Percentiles rank a stretch among this genome's conserved stretches.
Conservation (phyloP, 1,140 invertebrate species). For the Tetragonula clypearis region DNA sequence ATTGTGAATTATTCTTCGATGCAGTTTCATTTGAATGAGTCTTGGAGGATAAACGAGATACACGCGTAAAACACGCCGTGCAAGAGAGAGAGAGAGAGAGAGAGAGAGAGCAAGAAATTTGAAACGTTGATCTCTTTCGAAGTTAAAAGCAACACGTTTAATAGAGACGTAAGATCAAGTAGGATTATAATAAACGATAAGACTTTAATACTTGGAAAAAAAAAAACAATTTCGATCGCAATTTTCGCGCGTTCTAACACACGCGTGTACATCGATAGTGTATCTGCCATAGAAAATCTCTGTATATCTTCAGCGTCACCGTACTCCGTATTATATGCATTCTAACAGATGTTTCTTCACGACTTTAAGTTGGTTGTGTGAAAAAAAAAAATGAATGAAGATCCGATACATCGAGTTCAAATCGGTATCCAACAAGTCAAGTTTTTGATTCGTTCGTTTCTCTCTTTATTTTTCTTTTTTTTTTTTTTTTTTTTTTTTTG, state of each 20-base stretch:
- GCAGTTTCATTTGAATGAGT: not conserved
- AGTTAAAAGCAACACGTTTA: not conserved
- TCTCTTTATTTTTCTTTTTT: not conserved
- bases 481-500: not conserved
- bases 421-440: not conserved
- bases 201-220: slow-evolving; percentile 29
- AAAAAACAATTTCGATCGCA: slow-evolving; percentile 15
- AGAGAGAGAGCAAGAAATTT: slow-evolving; percentile 5
- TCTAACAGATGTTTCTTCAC: not conserved
- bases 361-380: slow-evolving; percentile 9
- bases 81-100: slow-evolving; percentile 11
- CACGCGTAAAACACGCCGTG: not conserved
- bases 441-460: not conserved
- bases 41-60: not conserved
- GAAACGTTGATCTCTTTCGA: slow-evolving; percentile 19
- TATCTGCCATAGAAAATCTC: slow-evolving; percentile 50
- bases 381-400: not conserved
- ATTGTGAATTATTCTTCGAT: not conserved
- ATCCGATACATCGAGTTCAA: not conserved
- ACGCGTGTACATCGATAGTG: slow-evolving; percentile 30
- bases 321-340: not conserved
- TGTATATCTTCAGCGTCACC: slow-evolving; percentile 16
- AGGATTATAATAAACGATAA: slow-evolving; percentile 35
- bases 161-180: slow-evolving; percentile 38
- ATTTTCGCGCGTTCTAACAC: slow-evolving; percentile 2